These are phyloP conservation scores for Trichonephila clavipes DNA, from an alignment of 1,140 invertebrate species.

Conservation along the genomic window DNA sequence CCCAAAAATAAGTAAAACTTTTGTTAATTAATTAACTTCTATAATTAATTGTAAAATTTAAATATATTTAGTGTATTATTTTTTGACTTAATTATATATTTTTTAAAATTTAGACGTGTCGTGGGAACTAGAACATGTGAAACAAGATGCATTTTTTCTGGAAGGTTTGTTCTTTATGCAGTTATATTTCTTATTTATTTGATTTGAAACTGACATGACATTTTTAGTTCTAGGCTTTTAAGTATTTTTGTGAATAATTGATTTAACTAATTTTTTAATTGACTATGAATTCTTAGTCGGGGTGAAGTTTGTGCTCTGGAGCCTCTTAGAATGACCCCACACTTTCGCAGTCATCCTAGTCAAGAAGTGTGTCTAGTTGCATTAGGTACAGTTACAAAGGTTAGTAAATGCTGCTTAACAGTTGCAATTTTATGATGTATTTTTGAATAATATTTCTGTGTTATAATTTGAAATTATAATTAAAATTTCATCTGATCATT, in stretches of 20 bases:
- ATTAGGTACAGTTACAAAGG: constrained; percentile 85
- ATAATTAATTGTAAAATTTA: neutral
- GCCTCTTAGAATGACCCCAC: constrained; percentile 87
- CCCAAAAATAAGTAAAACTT: neutral
- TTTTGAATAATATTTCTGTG: neutral
- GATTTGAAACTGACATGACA: neutral
- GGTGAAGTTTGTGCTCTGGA: constrained; percentile 96
- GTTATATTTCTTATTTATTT: neutral
- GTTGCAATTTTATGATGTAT: neutral
- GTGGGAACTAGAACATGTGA: constrained; percentile 87
- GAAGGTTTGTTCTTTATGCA: constrained; percentile 77
- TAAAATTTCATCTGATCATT: too few relatives aligned
- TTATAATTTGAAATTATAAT: too few relatives aligned
- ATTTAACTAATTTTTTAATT: neutral
- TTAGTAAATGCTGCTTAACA: constrained; percentile 66
- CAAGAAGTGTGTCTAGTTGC: constrained; percentile 90
- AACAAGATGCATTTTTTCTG: constrained; percentile 81
- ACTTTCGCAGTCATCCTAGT: constrained; percentile 86
- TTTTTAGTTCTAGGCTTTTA: neutral
- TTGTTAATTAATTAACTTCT: neutral
- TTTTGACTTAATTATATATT: neutral
- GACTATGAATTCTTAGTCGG: constrained; percentile 84
- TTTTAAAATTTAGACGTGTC: constrained; percentile 82
- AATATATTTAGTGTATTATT: neutral
- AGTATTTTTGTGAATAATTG: neutral